These are phyloP conservation scores for Crotalus tigris DNA, from an alignment of 2,113 vertebrate genomes.

Conservation along the genomic window DNA sequence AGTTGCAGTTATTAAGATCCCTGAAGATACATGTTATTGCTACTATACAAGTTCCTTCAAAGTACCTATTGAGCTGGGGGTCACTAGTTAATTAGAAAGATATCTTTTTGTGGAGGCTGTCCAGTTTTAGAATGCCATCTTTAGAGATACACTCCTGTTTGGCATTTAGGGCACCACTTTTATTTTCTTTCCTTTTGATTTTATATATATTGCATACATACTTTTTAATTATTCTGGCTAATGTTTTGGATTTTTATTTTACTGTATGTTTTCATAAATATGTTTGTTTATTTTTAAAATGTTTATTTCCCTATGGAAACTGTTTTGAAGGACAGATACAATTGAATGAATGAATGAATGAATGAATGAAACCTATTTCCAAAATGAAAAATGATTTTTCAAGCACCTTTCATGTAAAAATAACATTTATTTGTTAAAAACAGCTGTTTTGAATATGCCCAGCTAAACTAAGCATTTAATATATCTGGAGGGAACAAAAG, in stretches of 20 bases:
- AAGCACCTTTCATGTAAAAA: background rate
- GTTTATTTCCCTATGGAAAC: background rate
- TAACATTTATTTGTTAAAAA: background rate
- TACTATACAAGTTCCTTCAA: background rate
- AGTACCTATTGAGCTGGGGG: background rate
- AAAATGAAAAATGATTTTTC: background rate
- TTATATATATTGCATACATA: background rate
- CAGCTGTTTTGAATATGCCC: background rate
- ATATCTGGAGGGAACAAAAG: background rate
- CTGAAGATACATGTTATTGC: background rate
- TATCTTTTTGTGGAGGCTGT: background rate
- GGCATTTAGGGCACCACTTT: background rate
- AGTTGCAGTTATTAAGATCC: background rate
- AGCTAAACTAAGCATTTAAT: background rate
- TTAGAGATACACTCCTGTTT: background rate
- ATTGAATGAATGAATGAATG: background rate
- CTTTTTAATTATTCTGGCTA: background rate
- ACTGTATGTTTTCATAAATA: background rate
- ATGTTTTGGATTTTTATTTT: background rate
- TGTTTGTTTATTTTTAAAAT: background rate
- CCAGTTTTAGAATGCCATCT: background rate
- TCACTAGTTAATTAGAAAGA: background rate
- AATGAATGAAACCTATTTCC: background rate
- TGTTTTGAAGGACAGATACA: background rate
- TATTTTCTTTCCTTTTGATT: background rate